These are phyloP conservation scores for Amphilophus citrinellus DNA, from an alignment of 2,113 vertebrate species.

Conservation along the genomic window DNA sequence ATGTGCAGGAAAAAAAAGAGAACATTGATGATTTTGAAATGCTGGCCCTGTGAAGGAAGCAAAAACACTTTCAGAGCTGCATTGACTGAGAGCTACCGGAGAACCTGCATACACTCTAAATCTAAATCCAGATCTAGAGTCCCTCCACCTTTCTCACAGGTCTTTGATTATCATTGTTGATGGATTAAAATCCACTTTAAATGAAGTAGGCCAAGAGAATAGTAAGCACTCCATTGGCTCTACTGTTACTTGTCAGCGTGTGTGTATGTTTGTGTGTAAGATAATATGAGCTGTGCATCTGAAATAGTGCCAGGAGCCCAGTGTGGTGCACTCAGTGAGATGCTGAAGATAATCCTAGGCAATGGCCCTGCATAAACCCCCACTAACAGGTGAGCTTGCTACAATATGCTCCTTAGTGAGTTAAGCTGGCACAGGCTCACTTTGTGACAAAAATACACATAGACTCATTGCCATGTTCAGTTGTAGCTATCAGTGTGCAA, in stretches of 20 bases:
- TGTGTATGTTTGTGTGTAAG: not conserved
- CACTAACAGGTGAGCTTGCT: slow-evolving; percentile 42
- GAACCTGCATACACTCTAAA: not conserved
- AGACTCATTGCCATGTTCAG: no score
- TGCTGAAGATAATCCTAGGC: slow-evolving; percentile 67
- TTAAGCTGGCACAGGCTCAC: slow-evolving; percentile 28
- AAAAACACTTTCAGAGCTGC: not conserved
- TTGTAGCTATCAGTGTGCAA: no score
- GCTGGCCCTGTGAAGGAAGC: slow-evolving; percentile 4
- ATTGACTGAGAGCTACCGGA: not conserved
- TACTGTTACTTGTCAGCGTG: slow-evolving; percentile 17
- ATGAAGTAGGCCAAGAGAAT: slow-evolving; percentile 39
- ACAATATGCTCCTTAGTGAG: slow-evolving; percentile 54
- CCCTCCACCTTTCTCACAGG: not conserved
- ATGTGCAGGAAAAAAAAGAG: slow-evolving; percentile 18
- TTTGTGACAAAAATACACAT: not conserved
- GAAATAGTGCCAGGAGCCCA: slow-evolving; percentile 25
- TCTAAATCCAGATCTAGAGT: no score
- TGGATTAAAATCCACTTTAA: slow-evolving; percentile 52
- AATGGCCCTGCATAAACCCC: slow-evolving; percentile 53
- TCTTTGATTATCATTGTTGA: slow-evolving; percentile 33
- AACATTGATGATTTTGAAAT: slow-evolving; percentile 48
- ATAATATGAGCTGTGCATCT: not conserved
- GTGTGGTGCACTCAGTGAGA: slow-evolving; percentile 59
- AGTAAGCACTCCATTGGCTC: slow-evolving; percentile 29